Base-by-base conservation (phyloP, 2,113 vertebrate species). In the Corythornis cristatus region DNA sequence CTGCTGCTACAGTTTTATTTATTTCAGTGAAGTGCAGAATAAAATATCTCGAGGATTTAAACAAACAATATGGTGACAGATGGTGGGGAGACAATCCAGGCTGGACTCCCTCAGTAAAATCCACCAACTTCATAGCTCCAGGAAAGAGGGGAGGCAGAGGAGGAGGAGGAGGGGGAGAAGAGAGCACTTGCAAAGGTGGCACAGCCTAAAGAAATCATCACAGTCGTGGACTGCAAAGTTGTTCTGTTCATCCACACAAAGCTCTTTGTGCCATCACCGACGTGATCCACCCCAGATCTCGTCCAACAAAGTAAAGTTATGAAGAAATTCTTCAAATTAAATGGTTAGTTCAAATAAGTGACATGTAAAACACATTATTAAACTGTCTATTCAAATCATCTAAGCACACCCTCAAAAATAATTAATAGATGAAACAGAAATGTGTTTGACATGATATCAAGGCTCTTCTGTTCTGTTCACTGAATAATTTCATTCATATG, bases 31-130 rank as follows among this genome's bases (percentile, higher is more conserved):
- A 90, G 77, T 20, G 58, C 37, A 45, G 73, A 89, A 92, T 70
- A 87, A 95, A 94, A 85, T 82, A 72, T 92, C 87, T 90, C 78
- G 85, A 89, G 86, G 91, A 93, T 93, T 96, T 94, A 91, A 94
- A 74, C 84, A 60, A 94, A 89, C 93, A 91, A 95, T 85, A 93
- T 58, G 92, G 89, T 92, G 89, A 96, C 95, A 95, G 95, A 94
- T 95, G 95, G 93, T 35, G 46, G 60, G 75, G 75, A 95, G 84
- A 91, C 78, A 89, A 92, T 89, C 86, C 95, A 95, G 75, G 75
- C 91, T 89, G 75, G 93, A 60, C 62, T 87, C 84, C 40, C 82
- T 92, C 81, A 29, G 61, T 85, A 83, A 94, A 95, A 94, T 89
- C 81, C 78, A 87, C 72, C 74, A 92, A 87, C 74, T 93, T 85